Conservation (phyloP, 2,797 vertebrate species). For the Chaenodraco wilsoni region DNA sequence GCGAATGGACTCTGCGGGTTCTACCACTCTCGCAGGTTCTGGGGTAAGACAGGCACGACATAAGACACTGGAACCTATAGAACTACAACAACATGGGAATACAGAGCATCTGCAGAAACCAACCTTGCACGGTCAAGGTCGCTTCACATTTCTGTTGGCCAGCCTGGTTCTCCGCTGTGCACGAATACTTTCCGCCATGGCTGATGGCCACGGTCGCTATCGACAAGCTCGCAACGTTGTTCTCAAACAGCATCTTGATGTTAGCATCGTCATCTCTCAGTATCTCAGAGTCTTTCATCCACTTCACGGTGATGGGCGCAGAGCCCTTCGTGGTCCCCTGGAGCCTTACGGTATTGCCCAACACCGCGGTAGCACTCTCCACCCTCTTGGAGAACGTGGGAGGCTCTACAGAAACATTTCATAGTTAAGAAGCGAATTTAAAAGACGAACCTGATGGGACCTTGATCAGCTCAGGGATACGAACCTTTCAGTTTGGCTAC, state of each 20-base stretch:
- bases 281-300: constrained; percentile 94
- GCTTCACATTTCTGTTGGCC: constrained; percentile 95
- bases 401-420: constrained; percentile 87
- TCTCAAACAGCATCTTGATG: constrained; percentile 90
- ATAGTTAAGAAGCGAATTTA: constrained; percentile 22
- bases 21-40: constrained; percentile 96
- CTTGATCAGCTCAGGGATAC: constrained; percentile 63
- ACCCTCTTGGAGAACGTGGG: constrained; percentile 94
- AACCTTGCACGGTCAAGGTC: constrained; percentile 95
- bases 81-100: background rate
- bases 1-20: constrained; percentile 93
- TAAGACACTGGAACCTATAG: constrained; percentile 9
- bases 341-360: constrained; percentile 88
- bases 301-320: constrained; percentile 90
- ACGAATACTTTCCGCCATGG: constrained; percentile 92
- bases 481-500: constrained; percentile 94
- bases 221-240: constrained; percentile 86
- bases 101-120: constrained; percentile 62
- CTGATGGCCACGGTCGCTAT: constrained; percentile 88
- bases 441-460: constrained; percentile 6
- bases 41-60: constrained; percentile 65
- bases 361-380: constrained; percentile 91
- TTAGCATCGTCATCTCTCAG: constrained; percentile 91
- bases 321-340: constrained; percentile 94
- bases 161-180: constrained; percentile 94